phyloP scores from a whole-genome alignment of 2,888 invertebrate species.

The Microctonus brassicae region DNA sequence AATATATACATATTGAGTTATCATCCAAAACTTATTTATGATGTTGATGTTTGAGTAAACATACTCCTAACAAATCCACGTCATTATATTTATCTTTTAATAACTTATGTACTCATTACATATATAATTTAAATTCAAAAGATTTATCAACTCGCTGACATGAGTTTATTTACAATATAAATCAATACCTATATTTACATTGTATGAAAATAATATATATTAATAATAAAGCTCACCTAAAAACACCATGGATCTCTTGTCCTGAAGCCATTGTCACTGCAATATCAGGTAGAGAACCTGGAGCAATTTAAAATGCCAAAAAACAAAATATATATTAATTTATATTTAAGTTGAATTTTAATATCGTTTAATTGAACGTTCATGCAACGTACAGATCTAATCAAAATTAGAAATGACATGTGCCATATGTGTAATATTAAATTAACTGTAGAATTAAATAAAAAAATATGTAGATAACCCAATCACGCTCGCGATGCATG shows the following conservation, averaged over 20 bases:
- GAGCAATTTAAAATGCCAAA: no score
- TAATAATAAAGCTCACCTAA: conserved; percentile 55
- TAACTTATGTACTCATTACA: conserved; percentile 21
- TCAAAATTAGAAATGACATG: neutral
- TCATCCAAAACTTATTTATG: conserved; percentile 16
- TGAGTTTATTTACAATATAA: neutral
- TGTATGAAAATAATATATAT: neutral
- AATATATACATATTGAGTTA: neutral
- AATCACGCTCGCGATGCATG: neutral
- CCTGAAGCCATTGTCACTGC: conserved; percentile 62
- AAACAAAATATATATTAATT: neutral
- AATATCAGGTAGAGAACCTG: conserved; percentile 60
- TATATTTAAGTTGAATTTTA: neutral
- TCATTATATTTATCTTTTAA: conserved; percentile 4
- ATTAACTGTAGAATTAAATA: neutral
- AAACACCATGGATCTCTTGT: conserved; percentile 59
- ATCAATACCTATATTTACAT: neutral
- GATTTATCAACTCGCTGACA: conserved; percentile 31
- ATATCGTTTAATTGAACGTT: no score
- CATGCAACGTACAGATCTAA: no score
- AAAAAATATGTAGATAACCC: neutral
- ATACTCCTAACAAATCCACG: neutral
- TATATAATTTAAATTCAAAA: conserved; percentile 26
- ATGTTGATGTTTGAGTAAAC: neutral
- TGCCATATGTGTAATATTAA: neutral